Base-by-base conservation (phyloP, 2,113 vertebrate species). In the Gymnarchus niloticus region DNA sequence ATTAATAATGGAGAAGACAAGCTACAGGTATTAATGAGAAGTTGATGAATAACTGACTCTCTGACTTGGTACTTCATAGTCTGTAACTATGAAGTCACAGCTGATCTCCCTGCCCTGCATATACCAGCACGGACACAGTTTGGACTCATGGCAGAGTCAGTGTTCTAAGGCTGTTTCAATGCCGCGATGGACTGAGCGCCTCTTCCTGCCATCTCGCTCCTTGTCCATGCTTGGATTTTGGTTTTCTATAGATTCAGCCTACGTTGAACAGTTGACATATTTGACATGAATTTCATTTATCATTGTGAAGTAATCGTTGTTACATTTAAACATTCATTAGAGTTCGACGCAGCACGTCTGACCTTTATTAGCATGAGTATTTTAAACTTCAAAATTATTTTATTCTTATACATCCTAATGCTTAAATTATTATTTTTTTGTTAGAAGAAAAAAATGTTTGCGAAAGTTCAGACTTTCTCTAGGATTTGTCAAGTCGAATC, bases 401-500 rank as follows among this genome's bases (percentile, higher is more conserved):
- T 81, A 8, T 51, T 81, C 46, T 78, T 51, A 48, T 25, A n/a
- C 48, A 81, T n/a, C 49, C 23, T 12, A 23, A 23, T 57, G 56
- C 23, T 81, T 12, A 54, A 8, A 54, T 44, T 17, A 28, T 41
- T 41, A 6, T 54, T 33, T 54, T 52, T 48, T 52, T 81, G 25
- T 54, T 25, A 33, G 28, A 51, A n/a, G 12, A 10, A 19, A 2
- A 54, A 51, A 41, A 82, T 56, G 49, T 81, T 81, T 82, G 28
- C 56, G 17, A 76, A 77, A 56, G 46, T 6, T 41, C 21, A 10
- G 19, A 41, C 44, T 78, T 54, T 23, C 9, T 77, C n/a, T 10
- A 1, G 51, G 3, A 77, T 85, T 85, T 56, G 84, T 48, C 84
- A 78, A 23, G 6, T 76, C 51, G 54, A 82, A 54, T 82, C 80